Evolutionary conservation across 2,113 vertebrate genomes (phyloP).

Genomic region (Hassar affinis): DNA sequence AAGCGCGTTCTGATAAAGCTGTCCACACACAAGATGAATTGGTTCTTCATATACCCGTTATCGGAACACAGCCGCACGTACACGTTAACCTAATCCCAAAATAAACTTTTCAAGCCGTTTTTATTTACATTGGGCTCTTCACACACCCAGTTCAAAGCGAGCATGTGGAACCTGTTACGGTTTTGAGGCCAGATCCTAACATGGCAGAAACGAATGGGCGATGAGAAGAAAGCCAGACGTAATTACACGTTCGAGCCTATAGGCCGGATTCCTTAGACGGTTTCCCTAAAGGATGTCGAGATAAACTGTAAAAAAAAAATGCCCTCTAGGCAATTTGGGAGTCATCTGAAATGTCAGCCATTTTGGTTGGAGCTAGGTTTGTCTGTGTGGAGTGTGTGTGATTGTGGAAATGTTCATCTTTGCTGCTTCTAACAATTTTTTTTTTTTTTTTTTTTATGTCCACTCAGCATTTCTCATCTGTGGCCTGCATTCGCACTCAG

Average conservation of each 20-base stretch:
- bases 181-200: background rate
- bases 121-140: background rate
- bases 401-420: background rate
- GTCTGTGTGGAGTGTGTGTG: background rate
- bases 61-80: background rate
- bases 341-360: background rate
- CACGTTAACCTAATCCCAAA: background rate
- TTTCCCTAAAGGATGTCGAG: background rate
- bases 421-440: no score
- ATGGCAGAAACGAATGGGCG: background rate
- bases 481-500: no score
- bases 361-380: background rate
- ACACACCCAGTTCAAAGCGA: background rate
- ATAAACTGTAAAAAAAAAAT: background rate
- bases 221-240: background rate
- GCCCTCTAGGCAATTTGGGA: background rate
- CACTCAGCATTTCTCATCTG: slow-evolving; percentile 20
- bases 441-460: no score
- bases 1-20: background rate
- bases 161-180: background rate
- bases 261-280: background rate
- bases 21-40: no score
- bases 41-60: no score
- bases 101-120: no score
- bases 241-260: background rate